Base-by-base conservation (phyloP, 2,113 vertebrate genomes). In the Percopsis transmontana region DNA sequence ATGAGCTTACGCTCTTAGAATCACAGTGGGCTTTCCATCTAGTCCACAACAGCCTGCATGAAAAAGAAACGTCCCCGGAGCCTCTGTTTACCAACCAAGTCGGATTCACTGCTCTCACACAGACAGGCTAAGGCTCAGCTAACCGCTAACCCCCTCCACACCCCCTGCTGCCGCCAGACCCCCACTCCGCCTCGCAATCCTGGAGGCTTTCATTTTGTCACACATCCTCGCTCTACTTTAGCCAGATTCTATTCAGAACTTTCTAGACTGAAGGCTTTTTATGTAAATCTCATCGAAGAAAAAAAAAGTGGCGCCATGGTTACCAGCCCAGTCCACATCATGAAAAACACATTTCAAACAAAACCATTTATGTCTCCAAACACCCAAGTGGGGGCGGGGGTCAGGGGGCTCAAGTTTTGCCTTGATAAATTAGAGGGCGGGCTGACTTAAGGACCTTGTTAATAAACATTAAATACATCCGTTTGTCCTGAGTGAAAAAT, bases 51-150 rank as follows among this genome's bases (percentile, higher is more conserved):
- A 87, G 85, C 60, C 73, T 74, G 79, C 85, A 87, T 81, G 85
- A 77, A 83, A 85, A 89, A 81, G 76, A 79, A 88, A 83, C 72
- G 86, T 91, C 91, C 92, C 91, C 70, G 71, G 89, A 91, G 92
- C 87, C 84, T 85, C 84, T 92, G 91, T 92, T 93, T 93, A 92
- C 90, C 76, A 90, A 92, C 79, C 90, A 91, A 91, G 90, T 88
- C 84, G 79, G 88, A 93, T 92, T 92, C 91, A 72, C 87, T 80
- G 77, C 87, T 90, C 83, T 77, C 79, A 87, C 70, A 63, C 85
- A 92, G 90, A 86, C 90, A 82, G 87, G 82, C 85, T 80, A 79
- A 81, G 85, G 85, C 90, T 90, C 88, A 90, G 88, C 89, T 89
- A 85, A 79, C 69, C 81, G 77, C 74, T 74, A 83, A 44, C 67